Conservation (phyloP, 2,888 invertebrate genomes). For the Lottia scabra region DNA sequence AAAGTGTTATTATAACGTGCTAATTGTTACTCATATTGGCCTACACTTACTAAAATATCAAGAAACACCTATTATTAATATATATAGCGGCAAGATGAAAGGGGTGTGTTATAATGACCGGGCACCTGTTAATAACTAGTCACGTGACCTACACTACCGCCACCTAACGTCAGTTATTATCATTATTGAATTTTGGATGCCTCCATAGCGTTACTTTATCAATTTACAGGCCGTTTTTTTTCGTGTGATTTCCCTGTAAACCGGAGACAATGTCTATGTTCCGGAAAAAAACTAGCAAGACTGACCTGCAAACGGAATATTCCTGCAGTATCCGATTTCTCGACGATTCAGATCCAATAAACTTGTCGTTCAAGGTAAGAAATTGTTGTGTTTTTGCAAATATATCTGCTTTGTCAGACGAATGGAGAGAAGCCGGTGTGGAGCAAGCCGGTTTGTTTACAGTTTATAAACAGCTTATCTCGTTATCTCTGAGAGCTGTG, state of each 20-base stretch:
- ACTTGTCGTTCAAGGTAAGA: constrained; percentile 65
- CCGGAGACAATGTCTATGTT: constrained; percentile 43
- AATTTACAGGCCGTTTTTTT: constrained; percentile 7
- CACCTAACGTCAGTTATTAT: constrained; percentile 8
- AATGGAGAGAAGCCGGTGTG: no score
- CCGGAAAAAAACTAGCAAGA: constrained; percentile 58
- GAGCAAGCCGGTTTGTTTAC: no score
- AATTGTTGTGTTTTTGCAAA: background rate
- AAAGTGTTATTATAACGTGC: no score
- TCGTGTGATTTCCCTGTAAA: constrained; percentile 16
- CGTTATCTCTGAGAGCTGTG: no score
- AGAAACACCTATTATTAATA: no score
- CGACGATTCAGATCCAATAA: constrained; percentile 66
- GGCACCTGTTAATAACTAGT: constrained; percentile 22
- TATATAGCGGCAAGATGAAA: no score
- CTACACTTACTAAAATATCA: no score
- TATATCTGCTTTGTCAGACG: no score
- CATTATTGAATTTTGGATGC: background rate
- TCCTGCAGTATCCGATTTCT: constrained; percentile 66
- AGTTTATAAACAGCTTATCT: no score
- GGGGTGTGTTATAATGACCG: background rate
- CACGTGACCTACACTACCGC: constrained; percentile 19
- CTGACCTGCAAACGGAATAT: constrained; percentile 64
- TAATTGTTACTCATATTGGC: no score
- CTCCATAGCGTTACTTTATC: background rate